Conservation (phyloP, 1,140 invertebrate species). For the Stegodyphus dumicola region DNA sequence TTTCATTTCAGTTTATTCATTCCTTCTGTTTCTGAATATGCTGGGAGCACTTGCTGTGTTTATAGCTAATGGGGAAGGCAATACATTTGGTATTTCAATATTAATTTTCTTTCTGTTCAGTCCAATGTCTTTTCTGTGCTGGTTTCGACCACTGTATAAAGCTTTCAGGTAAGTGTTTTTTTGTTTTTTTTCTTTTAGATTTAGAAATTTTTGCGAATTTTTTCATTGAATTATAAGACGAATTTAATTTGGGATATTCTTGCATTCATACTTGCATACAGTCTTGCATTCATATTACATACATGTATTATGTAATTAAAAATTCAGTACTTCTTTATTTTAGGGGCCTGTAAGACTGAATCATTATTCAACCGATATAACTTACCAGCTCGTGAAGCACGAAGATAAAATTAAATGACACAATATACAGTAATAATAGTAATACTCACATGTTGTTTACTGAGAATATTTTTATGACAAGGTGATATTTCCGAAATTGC, state of each 20-base stretch:
- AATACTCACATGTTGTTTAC: no score
- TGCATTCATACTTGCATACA: neutral
- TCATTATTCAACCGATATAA: no score
- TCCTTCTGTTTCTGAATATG: slow-evolving; percentile 87
- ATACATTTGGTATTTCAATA: slow-evolving; percentile 85
- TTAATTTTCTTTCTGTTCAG: slow-evolving; percentile 92
- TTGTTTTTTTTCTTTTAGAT: neutral
- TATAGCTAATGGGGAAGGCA: slow-evolving; percentile 74
- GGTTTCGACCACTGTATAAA: slow-evolving; percentile 90
- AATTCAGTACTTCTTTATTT: no score
- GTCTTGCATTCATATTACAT: no score
- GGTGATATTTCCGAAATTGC: no score
- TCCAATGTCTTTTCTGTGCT: slow-evolving; percentile 98
- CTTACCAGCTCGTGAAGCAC: no score
- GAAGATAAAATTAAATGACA: no score
- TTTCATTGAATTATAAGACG: neutral
- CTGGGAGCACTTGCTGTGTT: slow-evolving; percentile 83
- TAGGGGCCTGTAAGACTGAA: no score
- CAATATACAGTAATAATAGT: no score
- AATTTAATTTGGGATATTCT: neutral
- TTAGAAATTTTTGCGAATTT: neutral
- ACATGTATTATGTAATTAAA: no score
- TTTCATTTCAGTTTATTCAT: slow-evolving; percentile 81
- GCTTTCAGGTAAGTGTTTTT: slow-evolving; percentile 77
- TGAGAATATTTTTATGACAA: no score